Percentiles rank a stretch among this genome's conserved stretches.
Evolutionary conservation across 2,797 vertebrate genomes (phyloP).

Genomic region (Gobio occitaniae): DNA sequence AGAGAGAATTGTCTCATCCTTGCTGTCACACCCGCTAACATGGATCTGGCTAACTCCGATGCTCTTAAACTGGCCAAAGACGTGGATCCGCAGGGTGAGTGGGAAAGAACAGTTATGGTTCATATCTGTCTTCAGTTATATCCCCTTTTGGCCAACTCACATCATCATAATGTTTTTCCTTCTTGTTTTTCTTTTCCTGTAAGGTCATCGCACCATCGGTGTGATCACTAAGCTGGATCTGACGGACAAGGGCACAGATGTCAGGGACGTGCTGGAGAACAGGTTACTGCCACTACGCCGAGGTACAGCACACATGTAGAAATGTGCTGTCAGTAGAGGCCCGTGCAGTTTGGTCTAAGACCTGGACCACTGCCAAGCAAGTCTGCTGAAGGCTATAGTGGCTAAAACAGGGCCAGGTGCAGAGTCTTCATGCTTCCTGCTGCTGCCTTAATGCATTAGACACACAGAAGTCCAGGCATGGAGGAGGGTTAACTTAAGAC

Average conservation of each 20-base stretch:
- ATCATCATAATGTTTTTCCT: neutral
- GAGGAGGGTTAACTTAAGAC: neutral
- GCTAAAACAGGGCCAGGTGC: constrained; percentile 75
- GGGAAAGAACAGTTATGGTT: neutral
- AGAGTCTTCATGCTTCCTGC: constrained; percentile 72
- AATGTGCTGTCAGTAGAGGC: constrained; percentile 22
- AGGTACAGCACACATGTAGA: constrained; percentile 71
- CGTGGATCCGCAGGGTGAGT: constrained; percentile 87
- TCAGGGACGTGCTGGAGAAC: constrained; percentile 89
- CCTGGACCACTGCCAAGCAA: constrained; percentile 50
- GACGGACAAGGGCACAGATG: constrained; percentile 94
- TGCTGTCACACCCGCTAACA: constrained; percentile 88
- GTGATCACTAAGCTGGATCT: constrained; percentile 95
- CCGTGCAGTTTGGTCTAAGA: constrained; percentile 30
- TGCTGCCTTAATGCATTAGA: constrained; percentile 75
- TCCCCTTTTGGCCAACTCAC: neutral
- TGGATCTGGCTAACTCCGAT: constrained; percentile 87
- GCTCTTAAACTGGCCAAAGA: constrained; percentile 88
- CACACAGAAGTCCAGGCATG: constrained; percentile 64
- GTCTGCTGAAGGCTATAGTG: constrained; percentile 44
- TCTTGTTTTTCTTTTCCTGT: constrained; percentile 12
- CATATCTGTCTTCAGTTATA: neutral
- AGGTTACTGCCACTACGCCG: constrained; percentile 89
- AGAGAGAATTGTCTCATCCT: constrained; percentile 87
- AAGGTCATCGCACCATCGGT: constrained; percentile 91